Percentiles rank a stretch among this genome's conserved stretches.
phyloP scores from a whole-genome alignment of 1,140 invertebrate genomes.

The Drosophila erecta region DNA sequence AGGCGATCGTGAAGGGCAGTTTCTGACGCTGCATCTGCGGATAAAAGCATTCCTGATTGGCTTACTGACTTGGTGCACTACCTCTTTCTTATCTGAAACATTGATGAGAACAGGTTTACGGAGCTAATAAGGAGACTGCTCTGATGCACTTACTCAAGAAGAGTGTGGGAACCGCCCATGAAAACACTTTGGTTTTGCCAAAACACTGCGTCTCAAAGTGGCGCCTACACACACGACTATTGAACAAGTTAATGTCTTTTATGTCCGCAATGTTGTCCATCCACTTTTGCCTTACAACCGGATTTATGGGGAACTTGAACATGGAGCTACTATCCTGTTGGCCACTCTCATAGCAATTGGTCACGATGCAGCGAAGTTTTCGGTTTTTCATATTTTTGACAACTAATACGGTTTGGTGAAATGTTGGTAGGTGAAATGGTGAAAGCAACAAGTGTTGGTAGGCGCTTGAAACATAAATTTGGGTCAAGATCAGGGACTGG shows the following conservation, averaged over 20 bases:
- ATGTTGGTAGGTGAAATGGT: constrained; percentile 15
- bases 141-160: constrained; percentile 3
- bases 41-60: constrained; percentile 4
- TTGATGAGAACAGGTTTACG: neutral
- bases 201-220: constrained; percentile 30
- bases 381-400: constrained; percentile 14
- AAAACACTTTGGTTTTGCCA: constrained; percentile 32
- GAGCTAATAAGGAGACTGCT: neutral
- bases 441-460: constrained; percentile 41
- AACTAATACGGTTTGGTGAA: neutral
- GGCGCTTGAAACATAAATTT: constrained; percentile 18
- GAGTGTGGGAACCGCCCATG: constrained; percentile 31
- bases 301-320: constrained; percentile 36
- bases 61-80: neutral
- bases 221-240: constrained; percentile 25
- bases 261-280: constrained; percentile 16
- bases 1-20: constrained; percentile 16
- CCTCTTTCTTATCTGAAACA: constrained; percentile 3
- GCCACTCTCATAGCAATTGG: constrained; percentile 21
- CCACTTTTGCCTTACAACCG: constrained; percentile 22
- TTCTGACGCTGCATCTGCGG: constrained; percentile 15
- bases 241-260: constrained; percentile 17
- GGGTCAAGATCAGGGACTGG: constrained; percentile 24
- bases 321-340: constrained; percentile 29
- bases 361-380: constrained; percentile 22